Conservation (phyloP, 2,888 invertebrate genomes). For the Drosophila birchii region DNA sequence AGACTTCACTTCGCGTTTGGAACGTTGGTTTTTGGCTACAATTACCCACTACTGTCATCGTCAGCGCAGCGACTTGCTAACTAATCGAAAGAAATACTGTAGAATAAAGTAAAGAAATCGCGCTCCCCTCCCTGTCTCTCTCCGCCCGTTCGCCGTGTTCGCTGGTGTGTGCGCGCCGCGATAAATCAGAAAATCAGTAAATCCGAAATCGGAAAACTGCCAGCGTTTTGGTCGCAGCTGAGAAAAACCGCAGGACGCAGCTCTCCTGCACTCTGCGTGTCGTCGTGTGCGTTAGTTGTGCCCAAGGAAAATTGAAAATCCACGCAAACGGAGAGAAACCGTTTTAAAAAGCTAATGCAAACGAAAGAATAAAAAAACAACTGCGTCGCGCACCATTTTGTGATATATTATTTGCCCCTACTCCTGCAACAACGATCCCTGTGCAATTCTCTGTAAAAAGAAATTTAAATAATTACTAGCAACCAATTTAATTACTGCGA, state of each 20-base stretch:
- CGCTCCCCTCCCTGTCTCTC: slow-evolving; percentile 53
- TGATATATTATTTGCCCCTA: slow-evolving; percentile 67
- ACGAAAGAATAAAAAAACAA: slow-evolving; percentile 28
- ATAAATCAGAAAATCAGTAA: slow-evolving; percentile 63
- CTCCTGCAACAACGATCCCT: slow-evolving; percentile 41
- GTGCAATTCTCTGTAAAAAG: slow-evolving; percentile 67
- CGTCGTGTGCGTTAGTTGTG: slow-evolving; percentile 56
- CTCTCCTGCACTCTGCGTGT: slow-evolving; percentile 56
- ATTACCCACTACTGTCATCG: slow-evolving; percentile 65
- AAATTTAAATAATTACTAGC: slow-evolving; percentile 46
- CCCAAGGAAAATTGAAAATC: slow-evolving; percentile 50
- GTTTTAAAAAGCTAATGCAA: slow-evolving; percentile 46
- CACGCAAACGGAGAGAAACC: slow-evolving; percentile 51
- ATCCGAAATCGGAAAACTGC: slow-evolving; percentile 26
- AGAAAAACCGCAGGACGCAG: slow-evolving; percentile 48
- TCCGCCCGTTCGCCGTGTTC: slow-evolving; percentile 50
- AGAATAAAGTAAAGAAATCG: slow-evolving; percentile 42
- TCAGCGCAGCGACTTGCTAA: slow-evolving; percentile 49
- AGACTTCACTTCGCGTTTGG: slow-evolving; percentile 84
- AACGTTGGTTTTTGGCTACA: slow-evolving; percentile 80
- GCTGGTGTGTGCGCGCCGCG: slow-evolving; percentile 55
- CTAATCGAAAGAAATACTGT: slow-evolving; percentile 22
- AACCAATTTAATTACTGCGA: slow-evolving; percentile 41
- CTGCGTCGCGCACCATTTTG: slow-evolving; percentile 64
- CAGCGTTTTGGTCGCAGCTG: slow-evolving; percentile 30